Evolutionary conservation across 2,113 vertebrate species (phyloP).

Genomic region (Clarias gariepinus): DNA sequence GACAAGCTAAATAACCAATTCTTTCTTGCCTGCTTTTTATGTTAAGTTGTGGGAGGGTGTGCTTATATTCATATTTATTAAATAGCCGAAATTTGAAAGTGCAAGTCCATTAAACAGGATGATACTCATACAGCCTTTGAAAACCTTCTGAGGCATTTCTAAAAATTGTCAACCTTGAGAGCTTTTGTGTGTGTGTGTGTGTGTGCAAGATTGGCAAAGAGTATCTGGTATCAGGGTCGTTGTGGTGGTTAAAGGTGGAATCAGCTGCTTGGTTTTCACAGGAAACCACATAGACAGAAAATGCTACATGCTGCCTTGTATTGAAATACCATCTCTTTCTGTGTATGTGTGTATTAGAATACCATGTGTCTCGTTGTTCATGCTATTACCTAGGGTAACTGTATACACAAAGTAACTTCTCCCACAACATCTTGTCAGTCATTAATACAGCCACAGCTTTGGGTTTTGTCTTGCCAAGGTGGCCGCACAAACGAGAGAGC

Average conservation of each 20-base stretch:
- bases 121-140: not conserved
- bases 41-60: not conserved
- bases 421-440: constrained; percentile 56
- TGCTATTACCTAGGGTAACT: constrained; percentile 55
- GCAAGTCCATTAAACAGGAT: constrained; percentile 2
- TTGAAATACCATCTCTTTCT: constrained; percentile 60
- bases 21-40: not conserved
- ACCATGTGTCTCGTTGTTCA: constrained; percentile 46
- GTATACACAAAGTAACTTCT: constrained; percentile 54
- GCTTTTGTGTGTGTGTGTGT: constrained; percentile 41
- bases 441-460: constrained; percentile 45
- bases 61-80: not conserved
- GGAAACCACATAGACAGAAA: constrained; percentile 68
- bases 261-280: constrained; percentile 61
- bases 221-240: constrained; percentile 62
- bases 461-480: constrained; percentile 29
- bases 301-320: constrained; percentile 52
- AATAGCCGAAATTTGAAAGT: not conserved
- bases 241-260: constrained; percentile 63
- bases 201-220: constrained; percentile 40
- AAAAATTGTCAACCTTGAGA: not conserved
- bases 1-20: not conserved
- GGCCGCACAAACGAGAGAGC: constrained; percentile 5
- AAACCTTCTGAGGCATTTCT: not conserved
- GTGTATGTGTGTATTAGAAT: constrained; percentile 56